phyloP scores from a whole-genome alignment of 1,140 invertebrate genomes.

The Hypothenemus hampei region DNA sequence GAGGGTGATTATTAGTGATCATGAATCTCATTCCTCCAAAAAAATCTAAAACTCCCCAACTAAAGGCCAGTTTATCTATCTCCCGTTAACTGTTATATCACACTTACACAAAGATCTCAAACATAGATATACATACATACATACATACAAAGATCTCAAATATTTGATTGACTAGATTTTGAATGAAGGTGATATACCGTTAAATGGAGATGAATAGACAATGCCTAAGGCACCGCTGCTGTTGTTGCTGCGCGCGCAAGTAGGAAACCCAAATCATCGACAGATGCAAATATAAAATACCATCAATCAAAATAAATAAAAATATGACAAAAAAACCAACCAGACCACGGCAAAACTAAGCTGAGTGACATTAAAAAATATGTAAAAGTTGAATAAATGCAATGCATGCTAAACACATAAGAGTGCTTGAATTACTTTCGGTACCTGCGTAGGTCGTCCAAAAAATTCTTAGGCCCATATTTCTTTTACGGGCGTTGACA shows the following conservation, averaged over 20 bases:
- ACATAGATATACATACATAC: no score
- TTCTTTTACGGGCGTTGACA: no score
- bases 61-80: conserved; percentile 26
- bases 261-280: conserved; percentile 29
- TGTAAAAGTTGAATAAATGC: conserved; percentile 34
- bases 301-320: conserved; percentile 31
- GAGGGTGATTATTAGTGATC: conserved; percentile 26
- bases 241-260: no score
- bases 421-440: conserved; percentile 39
- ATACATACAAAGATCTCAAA: no score
- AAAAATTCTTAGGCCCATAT: conserved; percentile 27
- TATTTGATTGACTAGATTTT: neutral
- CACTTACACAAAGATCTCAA: no score
- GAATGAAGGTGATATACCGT: neutral
- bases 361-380: conserved; percentile 40
- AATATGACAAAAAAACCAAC: conserved; percentile 41
- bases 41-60: conserved; percentile 27
- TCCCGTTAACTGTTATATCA: conserved; percentile 6
- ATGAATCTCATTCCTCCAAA: no score
- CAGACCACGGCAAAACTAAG: conserved; percentile 44
- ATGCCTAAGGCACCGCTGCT: conserved; percentile 24
- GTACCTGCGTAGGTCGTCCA: conserved; percentile 30
- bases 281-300: conserved; percentile 31
- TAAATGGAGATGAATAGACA: conserved; percentile 15
- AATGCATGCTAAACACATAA: conserved; percentile 45